Conservation (phyloP, 2,113 vertebrate species). For the pig (Sus scrofa) region T2T-Sscrofa CM000830.6:24679501-24680000, state of each 20-base stretch:
- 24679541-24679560: neutral
- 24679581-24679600: conserved; percentile 22
- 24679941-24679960: neutral
- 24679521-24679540: conserved; percentile 32
- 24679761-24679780: too few species aligned
- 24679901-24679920: too few species aligned
- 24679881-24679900: too few species aligned
- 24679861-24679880: too few species aligned
- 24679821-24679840: too few species aligned
- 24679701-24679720: too few species aligned
- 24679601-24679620: neutral
- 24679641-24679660: conserved; percentile 16
- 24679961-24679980: conserved; percentile 69
- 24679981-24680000: conserved; percentile 51
- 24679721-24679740: too few species aligned
- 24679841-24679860: too few species aligned
- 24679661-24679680: neutral
- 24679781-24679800: too few species aligned
- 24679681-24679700: neutral
- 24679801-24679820: too few species aligned
- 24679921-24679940: too few species aligned
- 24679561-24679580: neutral
- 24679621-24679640: neutral
- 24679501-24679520: neutral
- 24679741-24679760: too few species aligned